Evolutionary conservation across 2,797 vertebrate species (phyloP).

Genomic region (Falco peregrinus): DNA sequence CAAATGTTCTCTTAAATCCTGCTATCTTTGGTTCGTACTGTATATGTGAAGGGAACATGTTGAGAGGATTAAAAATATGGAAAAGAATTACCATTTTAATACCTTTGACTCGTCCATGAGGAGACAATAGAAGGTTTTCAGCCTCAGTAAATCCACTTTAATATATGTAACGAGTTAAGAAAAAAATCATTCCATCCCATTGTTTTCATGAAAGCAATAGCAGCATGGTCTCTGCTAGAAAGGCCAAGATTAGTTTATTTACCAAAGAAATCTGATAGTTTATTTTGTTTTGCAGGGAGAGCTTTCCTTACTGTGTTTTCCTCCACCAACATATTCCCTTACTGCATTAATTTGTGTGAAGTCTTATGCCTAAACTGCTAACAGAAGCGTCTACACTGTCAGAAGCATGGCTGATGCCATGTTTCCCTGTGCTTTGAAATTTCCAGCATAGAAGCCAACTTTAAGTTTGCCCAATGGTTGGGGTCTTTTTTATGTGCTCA

Average conservation of each 20-base stretch:
- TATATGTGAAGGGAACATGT: constrained; percentile 35
- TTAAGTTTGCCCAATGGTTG: background rate
- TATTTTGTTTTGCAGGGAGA: background rate
- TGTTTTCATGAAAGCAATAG: background rate
- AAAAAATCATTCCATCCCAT: constrained; percentile 12
- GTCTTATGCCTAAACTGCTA: background rate
- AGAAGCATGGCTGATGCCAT: background rate
- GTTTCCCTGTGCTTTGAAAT: background rate
- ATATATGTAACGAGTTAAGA: constrained; percentile 56
- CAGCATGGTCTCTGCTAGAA: background rate
- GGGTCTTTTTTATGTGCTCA: background rate
- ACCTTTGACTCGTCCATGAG: constrained; percentile 55
- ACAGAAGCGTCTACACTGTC: background rate
- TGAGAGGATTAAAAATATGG: constrained; percentile 70
- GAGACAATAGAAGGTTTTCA: constrained; percentile 64
- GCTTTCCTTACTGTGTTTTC: background rate
- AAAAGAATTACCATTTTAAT: constrained; percentile 76
- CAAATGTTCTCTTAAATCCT: constrained; percentile 65
- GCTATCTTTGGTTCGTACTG: constrained; percentile 34
- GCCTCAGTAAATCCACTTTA: constrained; percentile 66
- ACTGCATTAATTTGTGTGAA: background rate
- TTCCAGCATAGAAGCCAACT: background rate
- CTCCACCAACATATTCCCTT: background rate
- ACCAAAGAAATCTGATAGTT: background rate
- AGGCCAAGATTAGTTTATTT: background rate